phyloP scores from a whole-genome alignment of 2,797 vertebrate genomes.

The Australoheros facetus region DNA sequence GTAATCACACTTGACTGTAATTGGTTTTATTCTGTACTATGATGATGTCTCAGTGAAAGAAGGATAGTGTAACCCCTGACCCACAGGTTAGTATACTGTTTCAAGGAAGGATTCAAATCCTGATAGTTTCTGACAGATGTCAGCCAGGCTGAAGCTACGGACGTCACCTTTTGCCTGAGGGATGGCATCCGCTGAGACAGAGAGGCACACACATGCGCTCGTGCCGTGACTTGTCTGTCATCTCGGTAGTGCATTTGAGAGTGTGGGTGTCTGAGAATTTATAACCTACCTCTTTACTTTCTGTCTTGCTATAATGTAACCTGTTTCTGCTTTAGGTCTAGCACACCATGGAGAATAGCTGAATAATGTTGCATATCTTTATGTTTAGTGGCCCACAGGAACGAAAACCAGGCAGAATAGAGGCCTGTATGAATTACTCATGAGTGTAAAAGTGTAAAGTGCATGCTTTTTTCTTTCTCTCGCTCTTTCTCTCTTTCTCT shows the following conservation, averaged over 20 bases:
- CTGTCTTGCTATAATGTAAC: slow-evolving; percentile 3
- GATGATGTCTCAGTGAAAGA: slow-evolving; percentile 21
- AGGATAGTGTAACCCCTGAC: slow-evolving; percentile 24
- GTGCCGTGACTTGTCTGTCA: slow-evolving; percentile 36
- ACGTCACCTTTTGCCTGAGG: slow-evolving; percentile 62
- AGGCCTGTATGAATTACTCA: slow-evolving; percentile 70
- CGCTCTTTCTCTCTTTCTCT: not conserved
- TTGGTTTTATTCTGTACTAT: slow-evolving; percentile 28
- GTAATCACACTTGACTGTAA: slow-evolving; percentile 34
- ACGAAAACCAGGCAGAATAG: slow-evolving; percentile 50
- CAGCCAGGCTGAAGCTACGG: slow-evolving; percentile 45
- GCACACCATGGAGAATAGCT: slow-evolving; percentile 14
- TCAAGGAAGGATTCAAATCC: slow-evolving; percentile 46
- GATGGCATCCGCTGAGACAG: slow-evolving; percentile 44
- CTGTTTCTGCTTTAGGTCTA: slow-evolving; percentile 25
- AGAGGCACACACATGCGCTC: slow-evolving; percentile 12
- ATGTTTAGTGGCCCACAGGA: slow-evolving; percentile 62
- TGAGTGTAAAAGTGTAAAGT: slow-evolving; percentile 68
- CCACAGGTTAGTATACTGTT: slow-evolving; percentile 30
- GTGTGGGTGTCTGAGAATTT: slow-evolving; percentile 22
- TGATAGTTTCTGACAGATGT: slow-evolving; percentile 64
- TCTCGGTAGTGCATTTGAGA: slow-evolving; percentile 23
- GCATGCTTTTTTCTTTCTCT: slow-evolving; percentile 37
- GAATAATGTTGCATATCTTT: slow-evolving; percentile 62
- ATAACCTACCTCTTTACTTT: not conserved